Percentiles rank a stretch among this genome's conserved stretches.
Evolutionary conservation across 2,888 invertebrate species (phyloP).

Genomic region (Congeria kusceri): DNA sequence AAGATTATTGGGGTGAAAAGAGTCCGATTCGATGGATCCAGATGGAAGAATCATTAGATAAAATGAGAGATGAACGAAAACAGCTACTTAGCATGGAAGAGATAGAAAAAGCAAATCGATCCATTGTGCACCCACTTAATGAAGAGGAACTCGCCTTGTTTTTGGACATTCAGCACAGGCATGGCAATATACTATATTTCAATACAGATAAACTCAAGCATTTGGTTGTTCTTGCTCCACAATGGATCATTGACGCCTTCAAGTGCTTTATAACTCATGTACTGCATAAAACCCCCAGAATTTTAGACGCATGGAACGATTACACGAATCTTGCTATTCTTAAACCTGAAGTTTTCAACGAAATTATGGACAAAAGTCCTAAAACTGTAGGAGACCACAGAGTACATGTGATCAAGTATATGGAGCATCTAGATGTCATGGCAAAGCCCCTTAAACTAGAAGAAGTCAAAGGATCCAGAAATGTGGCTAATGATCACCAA

Average conservation of each 20-base stretch:
- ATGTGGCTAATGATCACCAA: neutral
- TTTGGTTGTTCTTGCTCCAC: constrained; percentile 45
- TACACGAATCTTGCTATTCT: constrained; percentile 35
- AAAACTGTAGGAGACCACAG: constrained; percentile 7
- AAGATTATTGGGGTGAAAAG: constrained; percentile 42
- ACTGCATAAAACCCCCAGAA: constrained; percentile 25
- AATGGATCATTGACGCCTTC: constrained; percentile 59
- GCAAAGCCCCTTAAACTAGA: constrained; percentile 43
- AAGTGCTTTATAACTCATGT: constrained; percentile 49
- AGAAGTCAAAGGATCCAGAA: neutral
- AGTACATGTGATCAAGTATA: constrained; percentile 37
- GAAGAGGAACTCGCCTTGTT: constrained; percentile 20
- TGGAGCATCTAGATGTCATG: constrained; percentile 56
- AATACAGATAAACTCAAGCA: constrained; percentile 38
- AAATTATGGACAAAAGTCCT: constrained; percentile 31
- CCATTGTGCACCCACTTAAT: constrained; percentile 20
- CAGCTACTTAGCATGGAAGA: constrained; percentile 30
- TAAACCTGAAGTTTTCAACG: constrained; percentile 25
- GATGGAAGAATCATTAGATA: constrained; percentile 38
- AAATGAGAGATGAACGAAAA: constrained; percentile 35
- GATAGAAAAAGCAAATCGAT: neutral
- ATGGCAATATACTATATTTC: constrained; percentile 54
- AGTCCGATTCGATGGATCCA: constrained; percentile 53
- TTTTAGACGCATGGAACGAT: constrained; percentile 21
- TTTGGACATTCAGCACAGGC: constrained; percentile 48